phyloP scores from a whole-genome alignment of 2,888 invertebrate species.

The Hololepta plana region DNA sequence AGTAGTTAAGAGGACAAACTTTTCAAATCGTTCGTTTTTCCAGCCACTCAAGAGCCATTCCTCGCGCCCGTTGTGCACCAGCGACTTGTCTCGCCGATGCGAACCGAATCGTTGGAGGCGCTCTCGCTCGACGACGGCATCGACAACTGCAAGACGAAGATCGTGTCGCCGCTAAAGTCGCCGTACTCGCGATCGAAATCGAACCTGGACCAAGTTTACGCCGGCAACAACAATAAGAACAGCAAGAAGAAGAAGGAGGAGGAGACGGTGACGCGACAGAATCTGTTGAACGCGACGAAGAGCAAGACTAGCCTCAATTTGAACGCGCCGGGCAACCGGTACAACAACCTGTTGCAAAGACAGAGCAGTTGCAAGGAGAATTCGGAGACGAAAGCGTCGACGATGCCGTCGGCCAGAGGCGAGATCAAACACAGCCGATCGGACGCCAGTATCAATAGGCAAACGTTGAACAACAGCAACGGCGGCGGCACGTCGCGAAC shows the following conservation, averaged over 20 bases:
- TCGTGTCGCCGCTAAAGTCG: constrained; percentile 12
- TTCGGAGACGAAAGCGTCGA: constrained; percentile 13
- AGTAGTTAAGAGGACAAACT: no score
- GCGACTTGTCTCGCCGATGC: no score
- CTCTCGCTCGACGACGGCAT: constrained; percentile 24
- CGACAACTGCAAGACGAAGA: constrained; percentile 18
- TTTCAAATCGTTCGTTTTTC: no score
- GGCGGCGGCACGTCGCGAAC: constrained; percentile 12
- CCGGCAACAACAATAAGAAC: constrained; percentile 11
- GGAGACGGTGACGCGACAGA: constrained; percentile 17
- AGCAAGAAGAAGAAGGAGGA: constrained; percentile 20
- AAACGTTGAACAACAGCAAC: no score
- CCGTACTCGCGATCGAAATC: constrained; percentile 26
- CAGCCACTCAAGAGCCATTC: no score
- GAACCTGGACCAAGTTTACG: constrained; percentile 26
- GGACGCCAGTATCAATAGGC: constrained; percentile 23
- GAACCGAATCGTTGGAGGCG: no score
- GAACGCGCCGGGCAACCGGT: constrained; percentile 10
- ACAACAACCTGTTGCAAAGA: constrained; percentile 16
- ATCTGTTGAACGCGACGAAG: constrained; percentile 9
- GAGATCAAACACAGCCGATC: constrained; percentile 26
- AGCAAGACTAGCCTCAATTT: constrained; percentile 3
- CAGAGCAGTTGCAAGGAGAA: constrained; percentile 26
- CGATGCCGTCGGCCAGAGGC: constrained; percentile 13
- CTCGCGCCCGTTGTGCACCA: no score